Conservation (phyloP, 1,140 invertebrate genomes). For the Plutomurus gul region DNA sequence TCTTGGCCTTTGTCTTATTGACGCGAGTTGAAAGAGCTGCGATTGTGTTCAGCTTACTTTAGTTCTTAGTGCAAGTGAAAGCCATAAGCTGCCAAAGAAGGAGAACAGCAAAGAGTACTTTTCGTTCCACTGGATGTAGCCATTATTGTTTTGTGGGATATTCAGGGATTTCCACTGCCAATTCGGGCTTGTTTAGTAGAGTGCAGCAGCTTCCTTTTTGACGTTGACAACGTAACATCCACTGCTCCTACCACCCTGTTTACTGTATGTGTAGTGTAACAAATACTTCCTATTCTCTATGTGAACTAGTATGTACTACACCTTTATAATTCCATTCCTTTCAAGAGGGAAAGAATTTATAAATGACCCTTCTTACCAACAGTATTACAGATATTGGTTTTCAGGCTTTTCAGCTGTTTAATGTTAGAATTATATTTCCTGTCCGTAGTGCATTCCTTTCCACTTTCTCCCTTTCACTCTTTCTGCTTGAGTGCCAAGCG, state of each 20-base stretch:
- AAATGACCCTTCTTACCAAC: no score
- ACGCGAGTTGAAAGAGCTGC: background rate
- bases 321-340: background rate
- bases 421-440: no score
- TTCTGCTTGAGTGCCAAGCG: no score
- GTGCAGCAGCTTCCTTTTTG: background rate
- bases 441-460: no score
- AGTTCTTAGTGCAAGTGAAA: background rate
- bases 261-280: no score
- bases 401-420: no score
- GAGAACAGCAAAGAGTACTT: slow-evolving; percentile 5
- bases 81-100: background rate
- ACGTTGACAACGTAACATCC: slow-evolving; percentile 6
- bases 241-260: no score
- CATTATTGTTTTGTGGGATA: slow-evolving; percentile 14
- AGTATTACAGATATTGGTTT: no score
- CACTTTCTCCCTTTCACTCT: no score
- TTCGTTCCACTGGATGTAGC: background rate
- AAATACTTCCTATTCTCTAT: background rate
- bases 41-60: slow-evolving; percentile 4
- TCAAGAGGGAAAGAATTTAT: no score
- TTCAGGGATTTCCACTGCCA: slow-evolving; percentile 10
- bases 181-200: background rate
- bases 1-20: slow-evolving; percentile 26
- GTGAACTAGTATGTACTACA: background rate